Evolutionary conservation across 2,888 invertebrate genomes (phyloP), one percentile per base, ranked within the genome.

Genomic region (Clunio marinus): DNA sequence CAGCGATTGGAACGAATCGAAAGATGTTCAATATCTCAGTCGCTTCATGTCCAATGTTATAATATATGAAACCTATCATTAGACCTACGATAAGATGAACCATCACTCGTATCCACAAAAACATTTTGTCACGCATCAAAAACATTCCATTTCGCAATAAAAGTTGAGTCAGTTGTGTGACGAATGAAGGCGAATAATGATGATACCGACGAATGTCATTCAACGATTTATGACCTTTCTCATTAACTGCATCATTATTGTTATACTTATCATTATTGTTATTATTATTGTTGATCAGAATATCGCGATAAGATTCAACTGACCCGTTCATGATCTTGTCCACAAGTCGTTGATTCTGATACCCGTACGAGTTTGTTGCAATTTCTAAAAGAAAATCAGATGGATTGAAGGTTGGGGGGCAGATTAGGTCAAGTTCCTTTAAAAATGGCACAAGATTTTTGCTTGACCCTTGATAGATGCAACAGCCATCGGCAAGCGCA

Each of bases 331-430:
- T 77, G 25, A 84, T 82, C 70, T 83, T 82, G 45, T 79, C 75
- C 22, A 83, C 80, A 70, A 87, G 75, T 46, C 74, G 75, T 25
- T 79, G 75, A 17, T 75, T 71, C 70, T 80, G 75, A 63, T 77
- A 77, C 72, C 88, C 89, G 74, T 87, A 85, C 73, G 88, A 88
- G n/a, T 88, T 88, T 70, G 83, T 83, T 2, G 88, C 85, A 59
- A 89, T 83, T 78, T 89, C 89, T 76, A 89, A 80, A 70, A 88
- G 83, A 79, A 87, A 94, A 78, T 95, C 95, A 17, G 93, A 91
- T 51, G 94, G 93, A 80, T 94, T 95, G 77, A 96, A 93, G 75
- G 91, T 92, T 17, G 88, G 84, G 0, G 95, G 96, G 77, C 96
- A 96, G 27, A 82, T 80, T 13, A 94, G 80, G 71, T 85, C 84